Evolutionary conservation across 35 echinoderm and acorn worm genomes (phyloP), one percentile per base, ranked within the genome.

Genomic region (Apostichopus japonicus): DNA sequence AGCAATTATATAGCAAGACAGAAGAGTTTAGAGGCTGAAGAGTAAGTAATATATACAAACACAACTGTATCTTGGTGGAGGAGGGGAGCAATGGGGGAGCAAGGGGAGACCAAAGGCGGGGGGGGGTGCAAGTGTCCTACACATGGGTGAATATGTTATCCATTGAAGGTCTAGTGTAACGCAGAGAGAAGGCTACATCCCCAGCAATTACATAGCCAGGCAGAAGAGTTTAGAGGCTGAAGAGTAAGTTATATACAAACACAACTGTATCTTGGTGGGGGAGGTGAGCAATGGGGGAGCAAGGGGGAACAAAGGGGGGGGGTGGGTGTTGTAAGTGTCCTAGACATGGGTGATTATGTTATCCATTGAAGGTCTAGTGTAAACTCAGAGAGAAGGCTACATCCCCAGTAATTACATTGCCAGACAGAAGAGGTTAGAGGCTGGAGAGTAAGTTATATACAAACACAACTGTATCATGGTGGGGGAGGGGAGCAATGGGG

Each of bases 331-430:
- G 33, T 3, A 44, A 44, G 33, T 44, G 33, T 44, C 33, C 33
- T 44, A 44, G 33, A 44, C 3, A 44, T 44, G 33, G 33, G 33
- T 44, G 33, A 0, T 4, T 44, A 44, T 44, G 33, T 44, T 3
- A n/a, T 44, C 33, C 33, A 44, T 44, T 44, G 33, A 44, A 44
- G 2, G 33, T 88, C 57, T 21, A 24, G 54, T 53, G 76, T 56
- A 23, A 77, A 17, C 55, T 33, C 23, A 77, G 72, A 91, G 75
- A 10, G 89, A 91, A 77, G 89, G 89, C 55, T 91, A 91, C 19
- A 77, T 91, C 8, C 89, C 89, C 5, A 91, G 89, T 56, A 91
- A 91, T 91, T 91, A 91, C 73, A 79, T 91, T 6, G 89, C 89
- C 16, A 51, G 27, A n/a, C 81, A 84, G 72, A 78, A 91, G 55